Percentiles rank a stretch among this genome's conserved stretches.
Evolutionary conservation across 2,797 vertebrate genomes (phyloP).

Genomic region (Mareca strepera): DNA sequence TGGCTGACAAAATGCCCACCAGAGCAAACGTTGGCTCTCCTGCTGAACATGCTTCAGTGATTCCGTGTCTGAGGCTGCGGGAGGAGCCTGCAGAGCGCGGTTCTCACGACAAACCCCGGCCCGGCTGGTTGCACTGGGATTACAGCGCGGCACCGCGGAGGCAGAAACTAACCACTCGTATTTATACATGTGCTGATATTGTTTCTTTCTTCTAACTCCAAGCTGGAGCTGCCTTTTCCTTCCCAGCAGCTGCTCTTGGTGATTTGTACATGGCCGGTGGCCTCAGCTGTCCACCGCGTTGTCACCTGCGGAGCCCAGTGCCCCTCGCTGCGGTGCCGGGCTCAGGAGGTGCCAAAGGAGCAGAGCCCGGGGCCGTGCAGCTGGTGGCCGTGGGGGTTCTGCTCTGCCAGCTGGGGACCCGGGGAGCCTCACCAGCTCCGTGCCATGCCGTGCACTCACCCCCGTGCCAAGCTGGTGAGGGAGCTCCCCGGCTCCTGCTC

Average conservation of each 20-base stretch:
- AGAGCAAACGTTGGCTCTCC: background rate
- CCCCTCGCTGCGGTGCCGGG: rapidly evolving
- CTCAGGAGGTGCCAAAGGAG: background rate
- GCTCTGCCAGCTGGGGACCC: background rate
- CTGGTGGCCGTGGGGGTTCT: background rate
- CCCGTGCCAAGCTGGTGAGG: rapidly evolving
- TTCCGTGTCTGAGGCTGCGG: background rate
- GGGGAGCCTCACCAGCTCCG: background rate
- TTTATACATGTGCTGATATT: background rate
- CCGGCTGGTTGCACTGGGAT: background rate
- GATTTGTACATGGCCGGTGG: background rate
- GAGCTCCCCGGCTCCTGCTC: background rate
- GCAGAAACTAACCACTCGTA: background rate
- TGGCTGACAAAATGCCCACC: background rate
- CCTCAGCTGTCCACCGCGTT: background rate
- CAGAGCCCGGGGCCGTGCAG: background rate
- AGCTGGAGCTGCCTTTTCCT: background rate
- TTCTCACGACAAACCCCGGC: background rate
- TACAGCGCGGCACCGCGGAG: rapidly evolving
- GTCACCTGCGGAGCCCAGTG: background rate
- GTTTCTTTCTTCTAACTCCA: background rate
- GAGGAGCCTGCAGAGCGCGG: rapidly evolving
- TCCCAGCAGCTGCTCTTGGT: background rate
- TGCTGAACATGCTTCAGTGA: rapidly evolving
- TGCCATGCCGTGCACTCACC: rapidly evolving